Evolutionary conservation across 2,113 vertebrate species (phyloP).

Genomic region (Salvelinus namaycush): DNA sequence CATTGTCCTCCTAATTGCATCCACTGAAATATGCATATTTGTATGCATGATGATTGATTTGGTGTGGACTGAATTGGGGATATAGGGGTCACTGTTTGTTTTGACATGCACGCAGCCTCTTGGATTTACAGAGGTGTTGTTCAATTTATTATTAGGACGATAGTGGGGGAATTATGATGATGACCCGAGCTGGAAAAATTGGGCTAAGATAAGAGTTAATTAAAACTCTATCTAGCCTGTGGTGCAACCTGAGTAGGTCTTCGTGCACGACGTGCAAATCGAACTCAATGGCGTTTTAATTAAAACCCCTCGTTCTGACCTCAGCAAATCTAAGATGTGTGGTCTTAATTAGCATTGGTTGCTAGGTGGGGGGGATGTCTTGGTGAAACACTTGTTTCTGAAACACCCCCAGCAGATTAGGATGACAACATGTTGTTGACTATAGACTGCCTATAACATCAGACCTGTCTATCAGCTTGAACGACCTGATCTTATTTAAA

Average conservation of each 20-base stretch:
- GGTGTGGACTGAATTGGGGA: background rate
- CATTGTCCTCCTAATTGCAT: too few species aligned
- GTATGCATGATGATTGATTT: background rate
- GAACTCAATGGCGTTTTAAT: slow-evolving; percentile 72
- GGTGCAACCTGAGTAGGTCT: slow-evolving; percentile 50
- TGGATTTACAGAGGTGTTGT: slow-evolving; percentile 27
- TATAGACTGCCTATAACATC: slow-evolving; percentile 22
- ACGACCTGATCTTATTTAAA: too few species aligned
- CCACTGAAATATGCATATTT: background rate
- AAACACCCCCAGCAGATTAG: slow-evolving; percentile 32
- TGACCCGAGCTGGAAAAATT: slow-evolving; percentile 61
- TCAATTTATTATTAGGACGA: slow-evolving; percentile 41
- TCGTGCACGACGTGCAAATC: slow-evolving; percentile 38
- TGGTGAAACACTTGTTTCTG: slow-evolving; percentile 26
- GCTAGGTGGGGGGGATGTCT: background rate
- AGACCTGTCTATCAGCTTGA: slow-evolving; percentile 2
- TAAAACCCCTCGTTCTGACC: slow-evolving; percentile 70
- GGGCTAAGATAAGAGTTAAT: slow-evolving; percentile 78
- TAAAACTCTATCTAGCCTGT: slow-evolving; percentile 66
- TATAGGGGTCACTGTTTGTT: slow-evolving; percentile 10
- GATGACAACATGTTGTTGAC: slow-evolving; percentile 23
- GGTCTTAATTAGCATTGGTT: slow-evolving; percentile 70
- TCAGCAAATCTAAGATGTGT: slow-evolving; percentile 71
- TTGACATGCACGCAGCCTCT: background rate
- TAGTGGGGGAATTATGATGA: slow-evolving; percentile 64